These are phyloP conservation scores for Lonchura striata DNA, from an alignment of 2,113 vertebrate genomes.

Conservation along the genomic window DNA sequence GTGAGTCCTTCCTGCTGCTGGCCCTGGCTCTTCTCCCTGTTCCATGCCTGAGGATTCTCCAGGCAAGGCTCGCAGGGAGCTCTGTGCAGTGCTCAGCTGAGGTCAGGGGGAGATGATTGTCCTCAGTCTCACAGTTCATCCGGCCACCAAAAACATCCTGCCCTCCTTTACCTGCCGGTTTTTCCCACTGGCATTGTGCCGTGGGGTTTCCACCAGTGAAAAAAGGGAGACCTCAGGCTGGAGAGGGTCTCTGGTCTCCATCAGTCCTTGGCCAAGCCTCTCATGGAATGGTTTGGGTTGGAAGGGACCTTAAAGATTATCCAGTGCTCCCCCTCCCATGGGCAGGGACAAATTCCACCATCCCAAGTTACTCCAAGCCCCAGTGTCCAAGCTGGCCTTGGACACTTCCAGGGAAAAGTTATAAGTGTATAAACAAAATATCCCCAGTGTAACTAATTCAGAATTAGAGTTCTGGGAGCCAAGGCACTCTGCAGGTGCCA, in stretches of 20 bases:
- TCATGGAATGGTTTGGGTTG: neutral
- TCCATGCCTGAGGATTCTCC: rapidly evolving
- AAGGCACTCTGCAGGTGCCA: neutral
- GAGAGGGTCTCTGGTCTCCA: neutral
- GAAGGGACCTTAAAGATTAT: neutral
- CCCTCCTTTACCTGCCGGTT: too few species aligned
- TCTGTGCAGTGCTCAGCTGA: neutral
- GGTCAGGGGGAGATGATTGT: neutral
- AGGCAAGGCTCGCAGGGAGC: neutral
- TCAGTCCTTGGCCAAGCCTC: neutral
- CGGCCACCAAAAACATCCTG: neutral
- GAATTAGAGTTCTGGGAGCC: rapidly evolving
- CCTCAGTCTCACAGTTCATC: neutral
- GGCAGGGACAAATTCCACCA: neutral
- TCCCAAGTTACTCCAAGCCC: neutral
- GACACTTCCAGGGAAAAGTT: neutral
- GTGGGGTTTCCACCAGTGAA: too few species aligned
- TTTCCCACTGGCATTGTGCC: neutral
- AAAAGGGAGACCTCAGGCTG: neutral
- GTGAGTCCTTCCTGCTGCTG: neutral
- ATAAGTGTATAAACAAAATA: neutral
- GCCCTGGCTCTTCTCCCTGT: neutral
- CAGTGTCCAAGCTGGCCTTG: neutral
- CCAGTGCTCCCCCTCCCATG: neutral
- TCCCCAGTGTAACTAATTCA: too few species aligned